phyloP scores from a whole-genome alignment of 1,140 invertebrate species.

The Lutraria rhynchaena region DNA sequence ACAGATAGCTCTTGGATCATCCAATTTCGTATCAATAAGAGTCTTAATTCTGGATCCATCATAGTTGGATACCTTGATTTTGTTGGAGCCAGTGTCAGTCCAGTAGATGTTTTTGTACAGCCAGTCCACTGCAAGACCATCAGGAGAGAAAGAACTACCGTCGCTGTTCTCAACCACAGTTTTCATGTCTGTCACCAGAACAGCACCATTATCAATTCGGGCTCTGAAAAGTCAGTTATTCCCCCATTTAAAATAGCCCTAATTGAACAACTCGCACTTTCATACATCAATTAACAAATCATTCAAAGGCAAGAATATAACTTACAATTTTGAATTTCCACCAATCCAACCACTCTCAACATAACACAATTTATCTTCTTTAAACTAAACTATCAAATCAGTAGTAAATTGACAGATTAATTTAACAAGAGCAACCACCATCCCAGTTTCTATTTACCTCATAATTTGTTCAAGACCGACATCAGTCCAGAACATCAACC shows the following conservation, averaged over 20 bases:
- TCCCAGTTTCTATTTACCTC: no score
- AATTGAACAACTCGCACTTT: no score
- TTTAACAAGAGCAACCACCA: no score
- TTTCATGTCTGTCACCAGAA: slow-evolving; percentile 84
- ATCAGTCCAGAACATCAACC: slow-evolving; percentile 98
- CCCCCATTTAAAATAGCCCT: no score
- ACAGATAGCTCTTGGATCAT: slow-evolving; percentile 97
- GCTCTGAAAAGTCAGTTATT: slow-evolving; percentile 16
- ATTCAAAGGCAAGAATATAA: no score
- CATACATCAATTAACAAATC: no score
- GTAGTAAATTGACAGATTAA: no score
- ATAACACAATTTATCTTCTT: no score
- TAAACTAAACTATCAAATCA: no score
- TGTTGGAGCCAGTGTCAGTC: slow-evolving; percentile 96
- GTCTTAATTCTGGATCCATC: slow-evolving; percentile 91
- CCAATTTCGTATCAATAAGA: slow-evolving; percentile 90
- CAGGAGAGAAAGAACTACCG: slow-evolving; percentile 92
- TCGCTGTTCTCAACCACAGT: slow-evolving; percentile 84
- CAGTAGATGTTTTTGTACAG: slow-evolving; percentile 98
- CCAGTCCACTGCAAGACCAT: slow-evolving; percentile 98
- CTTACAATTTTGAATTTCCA: no score
- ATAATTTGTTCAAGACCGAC: slow-evolving; percentile 94
- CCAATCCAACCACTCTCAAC: no score
- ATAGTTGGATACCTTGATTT: slow-evolving; percentile 91
- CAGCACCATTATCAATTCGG: slow-evolving; percentile 12